phyloP scores from a whole-genome alignment of 2,888 invertebrate species.

The Ennomos fuscantarius region DNA sequence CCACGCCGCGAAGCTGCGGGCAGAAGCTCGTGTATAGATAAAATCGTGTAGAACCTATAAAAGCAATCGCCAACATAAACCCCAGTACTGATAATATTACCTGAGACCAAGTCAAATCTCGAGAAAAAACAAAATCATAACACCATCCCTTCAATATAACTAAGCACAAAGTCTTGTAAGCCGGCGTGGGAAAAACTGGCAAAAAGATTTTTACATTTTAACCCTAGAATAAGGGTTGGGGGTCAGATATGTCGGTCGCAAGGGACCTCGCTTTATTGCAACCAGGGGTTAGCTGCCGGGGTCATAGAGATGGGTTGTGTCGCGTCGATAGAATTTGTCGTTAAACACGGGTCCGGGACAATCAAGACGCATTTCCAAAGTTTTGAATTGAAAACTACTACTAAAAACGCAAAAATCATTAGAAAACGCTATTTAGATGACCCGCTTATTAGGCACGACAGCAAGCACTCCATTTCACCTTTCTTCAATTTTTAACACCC shows the following conservation, averaged over 20 bases:
- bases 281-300: constrained; percentile 35
- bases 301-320: constrained; percentile 21
- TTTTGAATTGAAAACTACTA: too few relatives aligned
- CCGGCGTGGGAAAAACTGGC: constrained; percentile 17
- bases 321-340: constrained; percentile 21
- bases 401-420: too few relatives aligned
- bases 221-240: constrained; percentile 34
- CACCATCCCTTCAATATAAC: constrained; percentile 23
- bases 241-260: constrained; percentile 40
- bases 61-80: too few relatives aligned
- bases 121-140: constrained; percentile 24
- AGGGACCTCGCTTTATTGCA: constrained; percentile 40
- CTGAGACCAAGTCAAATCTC: constrained; percentile 2
- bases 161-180: constrained; percentile 43
- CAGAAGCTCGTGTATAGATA: too few relatives aligned
- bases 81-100: too few relatives aligned
- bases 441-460: too few relatives aligned
- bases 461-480: too few relatives aligned
- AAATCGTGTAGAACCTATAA: too few relatives aligned
- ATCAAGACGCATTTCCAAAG: neutral
- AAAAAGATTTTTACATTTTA: constrained; percentile 41
- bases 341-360: constrained; percentile 9
- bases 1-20: too few relatives aligned
- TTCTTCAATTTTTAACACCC: too few relatives aligned
- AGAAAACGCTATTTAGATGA: too few relatives aligned